Evolutionary conservation across 2,797 vertebrate genomes (phyloP), one percentile per base, ranked within the genome.

Genomic region (Linurgus olivaceus): DNA sequence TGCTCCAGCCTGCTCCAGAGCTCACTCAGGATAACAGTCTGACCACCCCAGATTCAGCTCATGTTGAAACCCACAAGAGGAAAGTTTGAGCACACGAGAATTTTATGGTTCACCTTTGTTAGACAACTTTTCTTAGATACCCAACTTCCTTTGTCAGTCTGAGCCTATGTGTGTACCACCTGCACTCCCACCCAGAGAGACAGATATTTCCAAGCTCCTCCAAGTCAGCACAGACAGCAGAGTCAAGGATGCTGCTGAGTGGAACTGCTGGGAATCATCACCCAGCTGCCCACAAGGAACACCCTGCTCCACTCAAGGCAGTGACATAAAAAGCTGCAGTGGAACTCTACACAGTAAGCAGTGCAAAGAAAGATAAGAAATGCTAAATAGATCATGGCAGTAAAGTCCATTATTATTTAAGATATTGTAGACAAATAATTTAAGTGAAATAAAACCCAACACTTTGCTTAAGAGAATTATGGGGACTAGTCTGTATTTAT

Each of bases 31-130:
- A 21, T 19, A 18, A 15, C 40, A 50, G 7, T 4, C 12, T 47
- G 50, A 48, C 16, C n/a, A 52, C 3, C 6, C 12, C 21, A 10
- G 10, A 13, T 31, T 44, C 3, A 0, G 3, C 35, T 61, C 17
- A 5, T 3, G 4, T 10, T 40, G 40, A 72, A 83, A 72, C 9
- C 35, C 23, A 31, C 10, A 17, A 25, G 17, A 66, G 40, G 17
- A 68, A 61, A 74, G 26, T 21, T 24, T 20, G 33, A 47, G 21
- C 3, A 3, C 16, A 4, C 3, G 13, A 47, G 5, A 6, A n/a
- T 3, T 7, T 29, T 31, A 17, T 13, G 6, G 0, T 1, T 54
- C 20, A n/a, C 62, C 35, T 58, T 38, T 11, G 23, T 14, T 8
- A 31, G 18, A 81, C 14, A 85, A 25, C 9, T 42, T 62, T n/a